Evolutionary conservation across 2,888 invertebrate genomes (phyloP).

Genomic region (Cheilosia scutellata): DNA sequence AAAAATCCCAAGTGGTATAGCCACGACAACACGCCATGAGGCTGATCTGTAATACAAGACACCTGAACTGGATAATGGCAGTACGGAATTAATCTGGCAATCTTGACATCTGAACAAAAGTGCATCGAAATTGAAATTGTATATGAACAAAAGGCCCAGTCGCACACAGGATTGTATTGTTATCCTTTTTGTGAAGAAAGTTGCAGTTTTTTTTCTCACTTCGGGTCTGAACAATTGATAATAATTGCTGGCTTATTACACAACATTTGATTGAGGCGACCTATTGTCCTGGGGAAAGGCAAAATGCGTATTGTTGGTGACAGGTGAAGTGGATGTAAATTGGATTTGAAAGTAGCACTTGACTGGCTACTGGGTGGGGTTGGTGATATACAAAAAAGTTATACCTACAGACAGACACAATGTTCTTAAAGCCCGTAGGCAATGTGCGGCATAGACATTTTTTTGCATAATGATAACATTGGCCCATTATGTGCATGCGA

Average conservation of each 20-base stretch:
- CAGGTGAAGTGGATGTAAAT: constrained; percentile 58
- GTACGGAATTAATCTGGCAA: constrained; percentile 66
- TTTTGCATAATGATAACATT: constrained; percentile 1
- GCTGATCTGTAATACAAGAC: constrained; percentile 52
- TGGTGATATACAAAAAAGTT: neutral
- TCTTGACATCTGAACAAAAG: constrained; percentile 72
- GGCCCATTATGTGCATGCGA: constrained; percentile 67
- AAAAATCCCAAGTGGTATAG: constrained; percentile 10
- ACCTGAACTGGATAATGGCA: constrained; percentile 59
- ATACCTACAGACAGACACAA: neutral
- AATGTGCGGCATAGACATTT: neutral
- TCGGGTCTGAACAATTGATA: constrained; percentile 48
- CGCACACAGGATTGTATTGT: constrained; percentile 34
- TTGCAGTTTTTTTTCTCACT: constrained; percentile 29
- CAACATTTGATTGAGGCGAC: constrained; percentile 51
- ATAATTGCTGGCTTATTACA: constrained; percentile 71
- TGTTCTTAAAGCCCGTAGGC: neutral
- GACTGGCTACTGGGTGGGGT: constrained; percentile 5
- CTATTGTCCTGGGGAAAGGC: constrained; percentile 25
- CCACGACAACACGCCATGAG: constrained; percentile 29
- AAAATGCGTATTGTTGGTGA: constrained; percentile 16
- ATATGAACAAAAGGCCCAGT: constrained; percentile 18
- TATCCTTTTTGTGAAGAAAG: constrained; percentile 26
- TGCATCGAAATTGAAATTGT: constrained; percentile 47
- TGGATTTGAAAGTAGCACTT: constrained; percentile 41